Percentiles rank a stretch among this genome's conserved stretches.
phyloP scores from a whole-genome alignment of 53 echinoderm and acorn worm genomes.

The Glandiceps talaboti region DNA sequence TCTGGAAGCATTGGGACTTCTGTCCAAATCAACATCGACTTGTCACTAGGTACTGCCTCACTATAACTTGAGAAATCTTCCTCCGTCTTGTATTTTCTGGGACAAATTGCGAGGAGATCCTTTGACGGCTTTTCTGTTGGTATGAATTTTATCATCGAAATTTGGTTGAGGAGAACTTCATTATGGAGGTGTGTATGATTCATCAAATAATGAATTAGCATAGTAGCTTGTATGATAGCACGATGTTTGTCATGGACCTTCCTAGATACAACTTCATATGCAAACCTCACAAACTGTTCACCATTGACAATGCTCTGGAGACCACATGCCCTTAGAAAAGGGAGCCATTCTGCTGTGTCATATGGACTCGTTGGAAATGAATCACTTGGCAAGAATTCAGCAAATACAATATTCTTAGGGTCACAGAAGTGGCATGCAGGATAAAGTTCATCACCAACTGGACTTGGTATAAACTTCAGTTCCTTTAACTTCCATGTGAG shows the following conservation, averaged over 20 bases:
- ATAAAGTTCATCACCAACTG: background rate
- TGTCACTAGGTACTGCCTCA: background rate
- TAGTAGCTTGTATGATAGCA: background rate
- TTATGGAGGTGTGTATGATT: background rate
- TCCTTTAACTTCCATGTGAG: background rate
- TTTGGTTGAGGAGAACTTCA: background rate
- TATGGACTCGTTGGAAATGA: background rate
- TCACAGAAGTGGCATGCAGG: background rate
- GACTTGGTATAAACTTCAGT: background rate
- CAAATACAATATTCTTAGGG: background rate
- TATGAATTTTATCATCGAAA: background rate
- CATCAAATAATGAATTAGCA: background rate
- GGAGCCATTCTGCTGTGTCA: background rate
- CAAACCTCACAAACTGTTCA: slow-evolving; percentile 10
- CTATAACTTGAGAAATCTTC: background rate
- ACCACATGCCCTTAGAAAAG: slow-evolving; percentile 9
- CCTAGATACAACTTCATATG: slow-evolving; percentile 5
- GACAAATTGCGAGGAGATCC: background rate
- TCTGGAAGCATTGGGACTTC: background rate
- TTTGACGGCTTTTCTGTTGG: background rate
- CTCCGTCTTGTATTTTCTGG: background rate
- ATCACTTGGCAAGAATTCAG: background rate
- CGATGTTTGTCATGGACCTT: background rate
- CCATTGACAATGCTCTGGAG: slow-evolving; percentile 6
- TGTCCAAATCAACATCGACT: background rate